Base-by-base conservation (phyloP, 2,797 vertebrate species). In the Hippoglossus hippoglossus region DNA sequence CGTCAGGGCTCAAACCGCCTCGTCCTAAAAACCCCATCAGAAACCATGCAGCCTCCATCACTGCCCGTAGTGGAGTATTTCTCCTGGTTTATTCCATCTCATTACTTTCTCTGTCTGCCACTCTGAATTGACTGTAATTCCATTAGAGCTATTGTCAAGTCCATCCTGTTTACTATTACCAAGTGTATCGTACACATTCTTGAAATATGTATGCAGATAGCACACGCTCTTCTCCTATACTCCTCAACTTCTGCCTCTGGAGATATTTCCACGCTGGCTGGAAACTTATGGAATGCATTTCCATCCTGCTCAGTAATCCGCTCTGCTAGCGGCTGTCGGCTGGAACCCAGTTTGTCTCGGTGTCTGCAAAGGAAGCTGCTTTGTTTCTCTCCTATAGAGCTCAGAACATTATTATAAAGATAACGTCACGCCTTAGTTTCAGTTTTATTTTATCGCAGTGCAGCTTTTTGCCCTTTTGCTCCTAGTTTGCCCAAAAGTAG, bases 181-280 rank as follows among this genome's bases (percentile, higher is more conserved):
- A 19, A 2, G 0, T 44, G 52, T 59, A 21, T 51, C 36, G 22
- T 46, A 21, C 36, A 31, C 25, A 6, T 28, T 71, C 54, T 49
- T 64, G 28, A 63, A 59, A 54, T 74, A 61, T 63, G 21, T 24
- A 65, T 41, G 47, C 18, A 69, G 25, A 66, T 31, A 25, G 26
- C 2, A 58, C 26, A 57, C 49, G 24, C 16, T 66, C 65, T 47
- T 60, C 19, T 58, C 61, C 34, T 21, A 46, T 73, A 39, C 16
- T 63, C 39, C 39, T 70, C 67, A 56, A 46, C 34, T 22, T 18
- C 2, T 0, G 9, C 57, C 61, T 55, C 47, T 26, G 60, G 70
- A 62, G 28, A 31, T 56, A 22, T 63, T 60, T 47, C 36, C 54
- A 56, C 34, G 31, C 39, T 16, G 67, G 16, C 15, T 34, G 52